Evolutionary conservation across 2,113 vertebrate species (phyloP).

Genomic region (Grallaria varia): DNA sequence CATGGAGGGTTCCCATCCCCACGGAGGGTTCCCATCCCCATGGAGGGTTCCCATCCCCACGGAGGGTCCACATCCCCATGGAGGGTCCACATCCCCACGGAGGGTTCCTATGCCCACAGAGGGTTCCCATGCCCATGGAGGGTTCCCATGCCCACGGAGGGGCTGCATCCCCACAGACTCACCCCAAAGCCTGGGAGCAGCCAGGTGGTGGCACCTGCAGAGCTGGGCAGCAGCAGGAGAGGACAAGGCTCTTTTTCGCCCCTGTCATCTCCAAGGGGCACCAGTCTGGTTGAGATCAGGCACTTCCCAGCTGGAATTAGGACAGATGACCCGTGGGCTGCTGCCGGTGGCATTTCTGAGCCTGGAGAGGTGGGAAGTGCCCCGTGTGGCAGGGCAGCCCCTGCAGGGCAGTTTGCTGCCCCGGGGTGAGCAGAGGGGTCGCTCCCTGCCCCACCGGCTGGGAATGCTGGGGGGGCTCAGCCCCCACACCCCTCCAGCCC

Average conservation of each 20-base stretch:
- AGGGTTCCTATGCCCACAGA: too few species aligned
- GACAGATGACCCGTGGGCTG: neutral
- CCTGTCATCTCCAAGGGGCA: neutral
- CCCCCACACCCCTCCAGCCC: neutral
- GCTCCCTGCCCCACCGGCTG: neutral
- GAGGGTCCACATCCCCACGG: too few species aligned
- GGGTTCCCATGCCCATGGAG: too few species aligned
- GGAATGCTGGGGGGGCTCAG: fast-evolving
- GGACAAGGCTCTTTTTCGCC: neutral
- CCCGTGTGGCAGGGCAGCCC: neutral
- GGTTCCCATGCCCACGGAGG: too few species aligned
- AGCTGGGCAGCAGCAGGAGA: neutral
- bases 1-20: too few species aligned
- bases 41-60: too few species aligned
- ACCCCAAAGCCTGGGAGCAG: neutral
- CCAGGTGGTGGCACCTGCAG: neutral
- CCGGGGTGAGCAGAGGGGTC: neutral
- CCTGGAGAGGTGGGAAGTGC: neutral
- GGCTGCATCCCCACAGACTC: neutral
- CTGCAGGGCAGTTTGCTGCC: neutral
- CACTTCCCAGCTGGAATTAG: neutral
- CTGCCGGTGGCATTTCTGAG: neutral
- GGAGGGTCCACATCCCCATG: too few species aligned
- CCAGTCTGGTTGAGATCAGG: neutral
- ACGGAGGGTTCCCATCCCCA: too few species aligned